Evolutionary conservation across 2,888 invertebrate species (phyloP).

Genomic region (Spisula solida): DNA sequence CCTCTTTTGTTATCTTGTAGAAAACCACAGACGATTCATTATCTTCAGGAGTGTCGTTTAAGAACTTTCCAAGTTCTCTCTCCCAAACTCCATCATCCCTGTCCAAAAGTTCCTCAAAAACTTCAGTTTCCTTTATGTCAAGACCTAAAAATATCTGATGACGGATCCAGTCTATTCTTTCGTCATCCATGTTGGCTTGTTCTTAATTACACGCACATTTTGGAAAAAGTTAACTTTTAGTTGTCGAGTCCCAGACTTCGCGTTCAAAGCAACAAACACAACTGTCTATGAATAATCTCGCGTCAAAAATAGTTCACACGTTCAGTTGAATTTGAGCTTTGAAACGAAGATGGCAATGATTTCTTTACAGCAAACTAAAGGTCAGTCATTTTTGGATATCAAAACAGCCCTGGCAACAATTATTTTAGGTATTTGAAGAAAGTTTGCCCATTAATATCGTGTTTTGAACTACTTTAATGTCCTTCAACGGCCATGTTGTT

Average conservation of each 20-base stretch:
- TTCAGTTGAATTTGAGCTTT: neutral
- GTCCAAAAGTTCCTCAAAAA: conserved; percentile 87
- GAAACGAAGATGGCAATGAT: neutral
- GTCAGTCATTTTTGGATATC: neutral
- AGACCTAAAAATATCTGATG: conserved; percentile 85
- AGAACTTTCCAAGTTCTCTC: conserved; percentile 85
- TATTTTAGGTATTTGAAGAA: neutral
- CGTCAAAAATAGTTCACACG: conserved; percentile 5
- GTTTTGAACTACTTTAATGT: conserved; percentile 41
- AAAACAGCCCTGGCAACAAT: neutral
- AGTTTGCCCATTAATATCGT: neutral
- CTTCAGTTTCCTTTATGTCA: conserved; percentile 83
- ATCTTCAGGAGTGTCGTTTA: conserved; percentile 87
- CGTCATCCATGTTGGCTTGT: conserved; percentile 86
- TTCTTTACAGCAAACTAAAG: neutral
- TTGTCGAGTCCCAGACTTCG: neutral
- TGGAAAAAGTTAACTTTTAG: neutral
- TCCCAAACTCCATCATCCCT: conserved; percentile 87
- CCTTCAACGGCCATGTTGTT: conserved; percentile 48
- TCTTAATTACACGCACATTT: neutral
- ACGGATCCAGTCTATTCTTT: conserved; percentile 87
- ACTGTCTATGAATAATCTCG: neutral
- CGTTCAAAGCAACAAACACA: conserved; percentile 16
- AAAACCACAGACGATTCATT: conserved; percentile 86
- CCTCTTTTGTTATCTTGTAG: conserved; percentile 86